phyloP scores from a whole-genome alignment of 2,797 vertebrate genomes.

The Gila robusta region DNA sequence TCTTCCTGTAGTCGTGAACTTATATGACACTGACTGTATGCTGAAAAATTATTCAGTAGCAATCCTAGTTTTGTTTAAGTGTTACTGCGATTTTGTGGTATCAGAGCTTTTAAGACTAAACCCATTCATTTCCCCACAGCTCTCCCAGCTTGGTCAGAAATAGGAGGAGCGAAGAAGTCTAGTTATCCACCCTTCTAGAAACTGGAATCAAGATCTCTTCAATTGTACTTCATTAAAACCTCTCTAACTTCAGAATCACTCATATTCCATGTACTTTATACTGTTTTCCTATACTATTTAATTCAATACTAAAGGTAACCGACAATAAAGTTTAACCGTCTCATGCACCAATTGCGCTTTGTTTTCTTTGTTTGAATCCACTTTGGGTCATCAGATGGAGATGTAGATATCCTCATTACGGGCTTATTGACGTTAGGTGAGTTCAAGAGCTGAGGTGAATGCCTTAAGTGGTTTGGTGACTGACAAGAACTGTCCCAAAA shows the following conservation, averaged over 20 bases:
- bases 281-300: conserved; percentile 67
- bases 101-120: conserved; percentile 11
- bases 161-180: conserved; percentile 68
- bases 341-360: conserved; percentile 5
- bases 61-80: conserved; percentile 5
- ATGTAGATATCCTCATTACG: neutral
- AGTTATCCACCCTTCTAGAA: conserved; percentile 51
- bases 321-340: conserved; percentile 70
- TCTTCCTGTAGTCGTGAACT: conserved; percentile 16
- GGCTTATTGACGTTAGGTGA: neutral
- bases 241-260: conserved; percentile 48
- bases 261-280: conserved; percentile 72
- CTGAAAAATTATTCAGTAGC: neutral
- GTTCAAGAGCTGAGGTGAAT: conserved; percentile 21
- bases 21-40: neutral
- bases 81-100: conserved; percentile 18
- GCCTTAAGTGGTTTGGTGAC: conserved; percentile 26
- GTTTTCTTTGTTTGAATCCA: conserved; percentile 17
- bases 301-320: conserved; percentile 61
- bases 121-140: conserved; percentile 77
- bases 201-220: conserved; percentile 52
- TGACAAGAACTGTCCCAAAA: conserved; percentile 12
- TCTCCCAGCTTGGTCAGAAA: conserved; percentile 94
- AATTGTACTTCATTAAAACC: conserved; percentile 37
- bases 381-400: neutral